A percentile compares a stretch with the other conserved stretches of the same genome.
Conservation (phyloP, 2,888 invertebrate species). For the Dasypogon diadema region DNA sequence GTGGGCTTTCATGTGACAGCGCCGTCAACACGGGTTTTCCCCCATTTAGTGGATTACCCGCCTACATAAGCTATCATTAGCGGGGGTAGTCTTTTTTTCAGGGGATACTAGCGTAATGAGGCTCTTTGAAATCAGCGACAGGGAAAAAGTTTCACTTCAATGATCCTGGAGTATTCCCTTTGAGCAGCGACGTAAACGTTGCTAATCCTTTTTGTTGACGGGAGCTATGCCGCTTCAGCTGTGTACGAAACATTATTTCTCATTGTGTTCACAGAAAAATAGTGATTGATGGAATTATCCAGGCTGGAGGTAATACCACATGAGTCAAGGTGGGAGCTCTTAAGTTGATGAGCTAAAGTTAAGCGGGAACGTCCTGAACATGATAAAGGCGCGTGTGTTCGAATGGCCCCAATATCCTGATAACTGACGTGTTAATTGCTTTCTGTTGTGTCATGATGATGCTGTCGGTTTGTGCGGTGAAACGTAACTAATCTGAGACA, state of each 20-base stretch:
- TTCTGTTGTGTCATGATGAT: constrained; percentile 19
- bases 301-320: constrained; percentile 4
- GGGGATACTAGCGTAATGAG: background rate
- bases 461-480: too few species aligned
- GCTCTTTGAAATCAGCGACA: background rate
- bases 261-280: too few species aligned
- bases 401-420: background rate
- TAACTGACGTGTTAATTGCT: constrained; percentile 15
- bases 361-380: too few species aligned
- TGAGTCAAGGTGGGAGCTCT: background rate
- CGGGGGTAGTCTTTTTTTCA: background rate
- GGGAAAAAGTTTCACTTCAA: background rate
- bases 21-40: too few species aligned
- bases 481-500: too few species aligned
- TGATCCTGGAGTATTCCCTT: background rate
- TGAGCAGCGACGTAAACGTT: too few species aligned
- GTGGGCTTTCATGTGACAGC: background rate
- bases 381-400: background rate
- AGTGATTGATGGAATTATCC: constrained; percentile 21
- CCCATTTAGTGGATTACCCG: too few species aligned
- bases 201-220: too few species aligned
- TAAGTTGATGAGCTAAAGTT: too few species aligned
- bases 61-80: too few species aligned
- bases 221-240: too few species aligned
- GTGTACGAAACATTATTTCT: too few species aligned